Conservation (phyloP, 2,888 invertebrate species). For the Lottia scabra region DNA sequence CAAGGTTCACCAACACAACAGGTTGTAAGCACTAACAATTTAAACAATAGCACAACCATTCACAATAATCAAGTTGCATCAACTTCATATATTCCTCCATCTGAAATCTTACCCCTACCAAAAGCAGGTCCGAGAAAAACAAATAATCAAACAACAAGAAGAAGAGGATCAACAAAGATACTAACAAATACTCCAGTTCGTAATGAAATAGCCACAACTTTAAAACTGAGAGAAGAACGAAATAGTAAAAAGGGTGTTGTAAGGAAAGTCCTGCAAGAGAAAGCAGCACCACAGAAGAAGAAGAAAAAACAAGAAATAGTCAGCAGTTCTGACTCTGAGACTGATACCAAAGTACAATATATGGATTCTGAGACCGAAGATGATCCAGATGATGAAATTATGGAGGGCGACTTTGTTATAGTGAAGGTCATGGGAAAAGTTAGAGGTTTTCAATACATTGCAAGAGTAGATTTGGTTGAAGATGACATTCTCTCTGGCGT, state of each 20-base stretch:
- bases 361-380: neutral
- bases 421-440: slow-evolving; percentile 5
- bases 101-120: neutral
- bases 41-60: too few relatives aligned
- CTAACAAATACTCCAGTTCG: neutral
- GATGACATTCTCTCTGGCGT: neutral
- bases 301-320: neutral
- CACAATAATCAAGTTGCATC: too few relatives aligned
- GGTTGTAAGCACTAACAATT: too few relatives aligned
- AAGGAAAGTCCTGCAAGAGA: too few relatives aligned
- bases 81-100: too few relatives aligned
- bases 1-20: too few relatives aligned
- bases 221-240: too few relatives aligned
- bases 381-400: slow-evolving; percentile 5
- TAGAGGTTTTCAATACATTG: neutral
- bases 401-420: slow-evolving; percentile 11
- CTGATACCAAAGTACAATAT: neutral
- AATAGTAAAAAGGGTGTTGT: too few relatives aligned
- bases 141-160: neutral
- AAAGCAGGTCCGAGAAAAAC: neutral
- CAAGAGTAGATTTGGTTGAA: neutral
- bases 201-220: neutral
- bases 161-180: neutral
- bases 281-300: neutral
- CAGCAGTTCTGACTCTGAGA: neutral